phyloP scores from a whole-genome alignment of 2,888 invertebrate genomes.

The Agrilus cyanescens region DNA sequence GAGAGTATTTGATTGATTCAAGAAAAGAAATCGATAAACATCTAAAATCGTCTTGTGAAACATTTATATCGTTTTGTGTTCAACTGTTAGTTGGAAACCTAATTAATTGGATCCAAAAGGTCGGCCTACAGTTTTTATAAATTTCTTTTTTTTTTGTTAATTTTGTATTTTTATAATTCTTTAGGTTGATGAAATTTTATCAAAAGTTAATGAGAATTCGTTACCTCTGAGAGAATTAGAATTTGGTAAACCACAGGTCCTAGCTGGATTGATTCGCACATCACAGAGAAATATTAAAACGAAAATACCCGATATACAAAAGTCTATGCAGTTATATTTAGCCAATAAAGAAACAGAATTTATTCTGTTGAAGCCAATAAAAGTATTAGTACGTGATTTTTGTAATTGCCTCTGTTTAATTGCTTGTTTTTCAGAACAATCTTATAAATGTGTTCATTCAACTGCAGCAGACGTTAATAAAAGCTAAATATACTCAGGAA shows the following conservation, averaged over 20 bases:
- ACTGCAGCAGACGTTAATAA: slow-evolving; percentile 62
- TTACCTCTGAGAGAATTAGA: slow-evolving; percentile 28
- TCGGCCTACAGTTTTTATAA: slow-evolving; percentile 26
- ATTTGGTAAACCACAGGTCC: slow-evolving; percentile 54
- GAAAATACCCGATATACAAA: slow-evolving; percentile 67
- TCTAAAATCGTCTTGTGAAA: slow-evolving; percentile 80
- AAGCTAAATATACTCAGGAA: slow-evolving; percentile 68
- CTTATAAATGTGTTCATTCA: slow-evolving; percentile 81
- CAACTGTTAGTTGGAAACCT: slow-evolving; percentile 65
- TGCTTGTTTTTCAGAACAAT: slow-evolving; percentile 51
- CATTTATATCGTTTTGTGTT: slow-evolving; percentile 72
- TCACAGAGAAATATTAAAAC: slow-evolving; percentile 68
- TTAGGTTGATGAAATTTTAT: slow-evolving; percentile 7
- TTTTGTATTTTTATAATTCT: not conserved
- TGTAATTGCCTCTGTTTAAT: not conserved
- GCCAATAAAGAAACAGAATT: slow-evolving; percentile 96
- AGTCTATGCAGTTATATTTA: slow-evolving; percentile 88
- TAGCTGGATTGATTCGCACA: slow-evolving; percentile 63
- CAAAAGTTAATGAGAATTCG: slow-evolving; percentile 9
- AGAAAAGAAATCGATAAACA: slow-evolving; percentile 92
- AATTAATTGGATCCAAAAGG: slow-evolving; percentile 61
- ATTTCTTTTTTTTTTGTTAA: too few relatives aligned
- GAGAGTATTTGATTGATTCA: slow-evolving; percentile 85
- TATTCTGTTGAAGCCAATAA: slow-evolving; percentile 88
- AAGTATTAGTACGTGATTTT: slow-evolving; percentile 41